Base-by-base conservation (phyloP, 2,888 invertebrate species). In the Scaptodrosophila latifasciaeformis region DNA sequence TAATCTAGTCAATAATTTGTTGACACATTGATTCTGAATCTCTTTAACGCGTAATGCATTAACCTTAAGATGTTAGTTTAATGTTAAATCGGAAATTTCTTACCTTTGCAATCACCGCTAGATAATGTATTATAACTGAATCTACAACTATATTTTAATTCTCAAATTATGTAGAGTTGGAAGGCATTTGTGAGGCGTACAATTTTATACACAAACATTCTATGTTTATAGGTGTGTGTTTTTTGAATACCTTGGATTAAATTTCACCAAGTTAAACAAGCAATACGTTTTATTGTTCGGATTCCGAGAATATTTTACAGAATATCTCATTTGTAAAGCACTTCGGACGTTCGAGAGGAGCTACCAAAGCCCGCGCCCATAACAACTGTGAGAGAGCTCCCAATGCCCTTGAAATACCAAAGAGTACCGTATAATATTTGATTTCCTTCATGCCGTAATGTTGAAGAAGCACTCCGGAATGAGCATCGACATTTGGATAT, bases 401-500 rank as follows among this genome's bases (percentile, higher is more conserved):
- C 7, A 95, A 88, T 13, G 94, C 93, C 65, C 95, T 90, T 0
- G 93, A 93, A 3, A 95, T 93, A 59, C 93, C 95, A 85, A 95
- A 95, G 65, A 95, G 85, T 3, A 95, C 94, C 19, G 95, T 95
- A 88, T 95, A 95, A 86, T 91, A 95, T 82, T 91, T 91, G 92
- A 93, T 93, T 86, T 95, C 93, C 62, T 88, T 93, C 89, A 95
- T 88, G 61, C 92, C 92, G 82, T 91, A 94, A 87, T 93, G 90
- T 88, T 92, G 91, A 31, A 93, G 87, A 13, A 93, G 86, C n/a
- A 92, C 93, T 48, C 95, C 95, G 52, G 93, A 93, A 86, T 94
- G 94, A 35, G 95, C 94, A 84, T 95, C 95, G 60, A 95, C 94
- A 86, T 95, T 95, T 49, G 95, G 94, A 93, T 93, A 95, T 29